Conservation (phyloP, 2,888 invertebrate species). For the Vesta saturnalis region DNA sequence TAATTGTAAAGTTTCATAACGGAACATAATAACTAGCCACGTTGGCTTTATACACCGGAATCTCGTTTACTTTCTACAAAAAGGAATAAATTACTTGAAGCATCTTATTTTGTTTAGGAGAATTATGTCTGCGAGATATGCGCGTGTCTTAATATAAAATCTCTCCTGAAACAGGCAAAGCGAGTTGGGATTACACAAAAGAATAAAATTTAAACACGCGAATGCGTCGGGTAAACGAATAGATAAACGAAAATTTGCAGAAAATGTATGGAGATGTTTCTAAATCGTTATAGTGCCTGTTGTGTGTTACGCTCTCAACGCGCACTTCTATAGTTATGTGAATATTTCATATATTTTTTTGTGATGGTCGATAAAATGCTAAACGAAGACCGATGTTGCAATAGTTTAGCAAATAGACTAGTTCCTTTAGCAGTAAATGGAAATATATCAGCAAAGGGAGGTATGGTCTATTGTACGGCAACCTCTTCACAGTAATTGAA, state of each 20-base stretch:
- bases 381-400: constrained; percentile 23
- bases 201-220: constrained; percentile 18
- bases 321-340: neutral
- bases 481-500: constrained; percentile 54
- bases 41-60: constrained; percentile 16
- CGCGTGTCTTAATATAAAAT: constrained; percentile 23
- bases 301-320: neutral
- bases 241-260: neutral
- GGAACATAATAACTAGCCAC: constrained; percentile 25
- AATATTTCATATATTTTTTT: neutral
- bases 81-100: constrained; percentile 21
- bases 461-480: constrained; percentile 43
- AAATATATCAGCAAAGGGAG: constrained; percentile 28
- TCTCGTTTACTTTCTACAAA: constrained; percentile 21
- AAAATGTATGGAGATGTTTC: neutral
- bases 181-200: constrained; percentile 17
- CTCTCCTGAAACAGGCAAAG: constrained; percentile 19
- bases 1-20: constrained; percentile 27
- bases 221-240: constrained; percentile 10
- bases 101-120: constrained; percentile 16
- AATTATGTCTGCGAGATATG: constrained; percentile 15
- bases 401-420: constrained; percentile 32
- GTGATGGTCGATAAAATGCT: constrained; percentile 19
- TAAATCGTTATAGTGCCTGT: neutral
- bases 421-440: constrained; percentile 25